Evolutionary conservation across 2,113 vertebrate species (phyloP), one percentile per base, ranked within the genome.

Genomic region (Platycercus adscitus): DNA sequence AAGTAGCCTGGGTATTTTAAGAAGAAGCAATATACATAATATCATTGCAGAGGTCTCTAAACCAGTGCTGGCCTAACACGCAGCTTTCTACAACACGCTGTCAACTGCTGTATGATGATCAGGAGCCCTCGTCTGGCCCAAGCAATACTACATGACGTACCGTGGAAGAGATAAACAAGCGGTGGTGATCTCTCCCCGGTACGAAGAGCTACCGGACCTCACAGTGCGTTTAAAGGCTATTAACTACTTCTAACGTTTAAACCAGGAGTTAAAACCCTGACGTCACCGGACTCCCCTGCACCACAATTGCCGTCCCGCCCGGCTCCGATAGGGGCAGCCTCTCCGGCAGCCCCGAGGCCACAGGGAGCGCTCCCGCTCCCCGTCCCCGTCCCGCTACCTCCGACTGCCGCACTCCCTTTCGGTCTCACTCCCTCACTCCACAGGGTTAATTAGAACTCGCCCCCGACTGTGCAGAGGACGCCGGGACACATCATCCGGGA

Each of bases 211-310:
- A 17, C 3, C 12, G 26, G 9, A 5, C 31, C 3, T 10, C 41
- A 28, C 24, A 2, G 4, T 2, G 4, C 8, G 12, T 9, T 50
- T 9, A 35, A 31, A 23, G 33, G 43, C 7, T 46, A 23, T 29
- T 11, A 17, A 4, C 37, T 15, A 17, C n/a, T 26, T 55, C 7
- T 6, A 31, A 15, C 1, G 11, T 2, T 29, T 8, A 37, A 25
- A 39, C 2, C 28, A 21, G 13, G 2, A 43, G 13, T 3, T 7
- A 39, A 17, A 17, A 28, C 8, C 6, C 13, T 1, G 2, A 2
- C 7, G 0, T 8, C 16, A 1, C 31, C 0, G 1, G 0, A 2
- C 28, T 2, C 2, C 55, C 20, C 25, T 1, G 2, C 25, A 17
- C 37, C 64, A n/a, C 79, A 75, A 77, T 3, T 11, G 44, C 47